These are phyloP conservation scores for Melanotaenia boesemani DNA, from an alignment of 2,797 vertebrate species.

Conservation along the genomic window DNA sequence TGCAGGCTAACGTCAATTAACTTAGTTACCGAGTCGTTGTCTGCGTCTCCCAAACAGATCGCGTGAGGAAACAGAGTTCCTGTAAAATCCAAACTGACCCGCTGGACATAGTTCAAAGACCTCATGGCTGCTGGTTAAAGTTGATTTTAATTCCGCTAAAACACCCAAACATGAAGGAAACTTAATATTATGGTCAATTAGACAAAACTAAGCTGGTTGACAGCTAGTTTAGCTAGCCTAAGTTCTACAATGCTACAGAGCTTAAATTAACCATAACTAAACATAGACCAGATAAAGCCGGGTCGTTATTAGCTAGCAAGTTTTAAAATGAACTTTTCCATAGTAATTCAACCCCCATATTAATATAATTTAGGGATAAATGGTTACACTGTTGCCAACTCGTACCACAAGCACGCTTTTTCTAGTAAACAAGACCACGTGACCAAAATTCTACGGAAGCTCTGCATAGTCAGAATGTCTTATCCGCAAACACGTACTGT, in stretches of 20 bases:
- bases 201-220: neutral
- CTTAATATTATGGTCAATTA: neutral
- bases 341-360: neutral
- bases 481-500: neutral
- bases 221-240: neutral
- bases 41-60: constrained; percentile 93
- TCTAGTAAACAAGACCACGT: constrained; percentile 69
- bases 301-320: neutral
- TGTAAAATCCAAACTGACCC: constrained; percentile 91
- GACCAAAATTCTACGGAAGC: constrained; percentile 54
- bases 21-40: constrained; percentile 90
- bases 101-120: constrained; percentile 93
- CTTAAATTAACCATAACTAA: neutral
- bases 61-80: constrained; percentile 95
- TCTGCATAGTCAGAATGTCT: neutral
- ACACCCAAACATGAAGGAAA: neutral
- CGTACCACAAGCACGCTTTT: fast-evolving
- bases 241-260: neutral
- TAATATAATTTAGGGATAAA: neutral
- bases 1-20: neutral
- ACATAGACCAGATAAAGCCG: neutral
- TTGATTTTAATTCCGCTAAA: neutral
- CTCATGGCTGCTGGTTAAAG: constrained; percentile 75
- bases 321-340: neutral
- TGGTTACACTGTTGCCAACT: no score